A percentile compares a stretch with the other conserved stretches of the same genome.
phyloP scores from a whole-genome alignment of 2,113 vertebrate species.

The Paradisaea rubra region DNA sequence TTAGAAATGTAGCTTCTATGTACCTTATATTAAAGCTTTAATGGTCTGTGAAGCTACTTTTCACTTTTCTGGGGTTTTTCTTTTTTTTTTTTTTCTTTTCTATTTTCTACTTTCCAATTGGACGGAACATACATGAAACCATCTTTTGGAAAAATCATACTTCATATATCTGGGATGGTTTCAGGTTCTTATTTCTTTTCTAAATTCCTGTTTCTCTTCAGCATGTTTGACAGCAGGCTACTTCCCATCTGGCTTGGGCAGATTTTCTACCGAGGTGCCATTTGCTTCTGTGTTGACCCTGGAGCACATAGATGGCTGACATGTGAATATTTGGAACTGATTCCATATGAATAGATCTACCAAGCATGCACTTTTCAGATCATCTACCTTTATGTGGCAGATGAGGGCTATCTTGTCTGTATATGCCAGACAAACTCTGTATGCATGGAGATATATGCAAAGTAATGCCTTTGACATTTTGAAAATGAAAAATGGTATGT shows the following conservation, averaged over 20 bases:
- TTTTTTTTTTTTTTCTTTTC: background rate
- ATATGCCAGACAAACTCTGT: background rate
- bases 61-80: too few relatives aligned
- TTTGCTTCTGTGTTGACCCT: background rate
- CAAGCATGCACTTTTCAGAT: background rate
- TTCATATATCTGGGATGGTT: background rate
- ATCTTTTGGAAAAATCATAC: background rate
- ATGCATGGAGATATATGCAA: background rate
- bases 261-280: background rate
- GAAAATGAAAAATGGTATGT: background rate
- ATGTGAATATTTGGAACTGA: background rate
- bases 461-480: conserved; percentile 1
- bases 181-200: background rate
- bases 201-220: background rate
- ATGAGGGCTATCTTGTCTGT: background rate
- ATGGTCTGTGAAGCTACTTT: background rate
- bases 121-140: background rate
- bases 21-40: background rate
- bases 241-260: background rate
- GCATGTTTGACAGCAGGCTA: background rate
- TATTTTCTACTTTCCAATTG: background rate
- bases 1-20: background rate
- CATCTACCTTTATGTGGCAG: background rate
- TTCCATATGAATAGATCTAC: background rate
- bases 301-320: background rate